Base-by-base conservation (phyloP, 1,140 invertebrate genomes). In the Drosophila simulans region DNA sequence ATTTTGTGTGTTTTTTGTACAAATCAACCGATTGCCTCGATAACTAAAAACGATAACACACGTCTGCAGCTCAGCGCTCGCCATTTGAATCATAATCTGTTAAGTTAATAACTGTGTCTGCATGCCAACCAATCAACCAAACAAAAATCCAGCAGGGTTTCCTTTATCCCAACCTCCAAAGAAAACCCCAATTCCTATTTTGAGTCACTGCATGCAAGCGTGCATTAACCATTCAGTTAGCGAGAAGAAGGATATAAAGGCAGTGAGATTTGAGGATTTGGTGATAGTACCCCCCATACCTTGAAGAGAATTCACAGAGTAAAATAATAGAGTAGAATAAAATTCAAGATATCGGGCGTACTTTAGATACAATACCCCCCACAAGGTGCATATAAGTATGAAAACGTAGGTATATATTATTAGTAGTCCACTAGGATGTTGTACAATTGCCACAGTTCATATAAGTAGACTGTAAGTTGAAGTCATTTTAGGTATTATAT, bases 21-120 rank as follows among this genome's bases (percentile, higher is more conserved):
- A 66, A 68, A 27, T 17, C 27, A 37, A 65, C 4, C 37, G 64
- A 52, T 68, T 64, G 37, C 37, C 31, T 17, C 64, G 64, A 68
- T 68, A 63, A 63, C 60, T 60, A 64, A 59, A 66, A 68, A 15
- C 64, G 46, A 65, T 68, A 68, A 68, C 64, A 46, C 62, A 45
- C 35, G 12, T 48, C 15, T 48, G 56, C 54, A 58, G 55, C 55
- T 64, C 25, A 13, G 60, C n/a, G 62, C 64, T 53, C 17, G 64
- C 64, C 64, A 68, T 59, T 68, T 15, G 31, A 68, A 37, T 68
- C 64, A 65, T 65, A 34, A 17, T 37, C 60, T 49, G 64, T 65
- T 42, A 52, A 52, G 15, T 53, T 27, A 42, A 52, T 65, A 48
- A 57, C 51, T 70, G 64, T 71, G 68, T 71, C 64, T 71, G 68